Percentiles rank a stretch among this genome's conserved stretches.
Conservation (phyloP, 2,797 vertebrate genomes). For the Acanthurus tractus region DNA sequence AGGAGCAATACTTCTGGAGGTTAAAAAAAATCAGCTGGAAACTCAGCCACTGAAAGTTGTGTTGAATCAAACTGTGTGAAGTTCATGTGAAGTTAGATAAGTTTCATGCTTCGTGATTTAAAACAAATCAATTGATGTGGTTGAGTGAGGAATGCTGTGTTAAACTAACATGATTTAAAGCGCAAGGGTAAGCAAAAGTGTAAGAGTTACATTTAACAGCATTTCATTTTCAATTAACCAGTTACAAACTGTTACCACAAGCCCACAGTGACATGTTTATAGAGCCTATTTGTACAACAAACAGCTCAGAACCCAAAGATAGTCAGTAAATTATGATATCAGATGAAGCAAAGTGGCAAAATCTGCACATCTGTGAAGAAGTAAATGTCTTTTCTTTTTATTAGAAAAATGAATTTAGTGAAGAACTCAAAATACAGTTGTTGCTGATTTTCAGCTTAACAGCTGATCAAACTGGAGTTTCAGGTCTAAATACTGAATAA, state of each 20-base stretch:
- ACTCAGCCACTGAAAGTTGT: background rate
- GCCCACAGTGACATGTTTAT: background rate
- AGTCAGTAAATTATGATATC: background rate
- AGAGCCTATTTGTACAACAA: background rate
- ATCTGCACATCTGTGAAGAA: background rate
- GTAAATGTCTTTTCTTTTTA: background rate
- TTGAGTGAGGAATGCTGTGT: background rate
- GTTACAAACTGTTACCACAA: background rate
- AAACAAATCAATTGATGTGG: background rate
- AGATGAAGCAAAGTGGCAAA: background rate
- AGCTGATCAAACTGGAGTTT: no score
- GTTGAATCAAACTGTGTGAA: background rate
- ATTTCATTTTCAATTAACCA: background rate
- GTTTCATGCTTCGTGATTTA: background rate
- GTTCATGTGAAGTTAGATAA: background rate
- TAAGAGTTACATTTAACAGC: background rate
- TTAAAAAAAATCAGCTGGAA: slow-evolving; percentile 21
- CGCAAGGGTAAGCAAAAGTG: no score
- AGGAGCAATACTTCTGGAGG: slow-evolving; percentile 17
- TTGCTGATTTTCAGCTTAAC: background rate
- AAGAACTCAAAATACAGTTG: background rate
- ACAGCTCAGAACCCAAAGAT: background rate
- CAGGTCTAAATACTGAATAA: no score
- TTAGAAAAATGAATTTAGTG: no score
- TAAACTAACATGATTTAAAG: background rate